Conservation (phyloP, 2,888 invertebrate genomes). For the Nomada lathburiana region DNA sequence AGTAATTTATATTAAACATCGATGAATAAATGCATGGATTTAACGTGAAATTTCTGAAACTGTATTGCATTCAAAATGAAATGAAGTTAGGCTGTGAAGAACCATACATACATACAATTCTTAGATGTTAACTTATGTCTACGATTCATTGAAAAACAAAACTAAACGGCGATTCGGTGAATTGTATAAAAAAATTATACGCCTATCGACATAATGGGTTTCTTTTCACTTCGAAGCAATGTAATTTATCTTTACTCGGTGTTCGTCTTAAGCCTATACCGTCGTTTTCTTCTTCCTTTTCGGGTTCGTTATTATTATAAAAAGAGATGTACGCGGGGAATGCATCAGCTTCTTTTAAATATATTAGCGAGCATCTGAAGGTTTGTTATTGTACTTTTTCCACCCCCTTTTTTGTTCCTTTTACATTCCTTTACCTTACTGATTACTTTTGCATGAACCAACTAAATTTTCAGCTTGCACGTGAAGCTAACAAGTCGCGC, state of each 20-base stretch:
- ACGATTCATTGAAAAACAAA: conserved; percentile 18
- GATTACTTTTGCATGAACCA: conserved; percentile 59
- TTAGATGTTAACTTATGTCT: conserved; percentile 31
- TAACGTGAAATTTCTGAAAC: neutral
- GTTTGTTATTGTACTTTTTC: conserved; percentile 51
- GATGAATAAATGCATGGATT: neutral
- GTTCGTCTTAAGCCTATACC: conserved; percentile 42
- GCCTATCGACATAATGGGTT: conserved; percentile 19
- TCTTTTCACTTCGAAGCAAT: conserved; percentile 16
- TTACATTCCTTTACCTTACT: neutral
- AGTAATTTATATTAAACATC: too few species aligned
- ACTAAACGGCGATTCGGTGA: conserved; percentile 16
- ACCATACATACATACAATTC: neutral
- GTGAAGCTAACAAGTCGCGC: conserved; percentile 18
- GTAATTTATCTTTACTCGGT: conserved; percentile 18
- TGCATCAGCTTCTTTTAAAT: neutral
- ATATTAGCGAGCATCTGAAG: conserved; percentile 12
- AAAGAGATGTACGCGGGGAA: conserved; percentile 23
- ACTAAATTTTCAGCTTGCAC: conserved; percentile 43
- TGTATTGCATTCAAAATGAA: neutral
- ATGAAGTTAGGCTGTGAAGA: conserved; percentile 13
- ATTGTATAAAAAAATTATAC: conserved; percentile 47
- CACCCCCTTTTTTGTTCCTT: neutral
- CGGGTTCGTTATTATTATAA: conserved; percentile 44
- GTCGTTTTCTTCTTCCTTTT: conserved; percentile 7